These are phyloP conservation scores for Rhyacophila brunnea DNA, from an alignment of 1,140 invertebrate species.

Conservation along the genomic window DNA sequence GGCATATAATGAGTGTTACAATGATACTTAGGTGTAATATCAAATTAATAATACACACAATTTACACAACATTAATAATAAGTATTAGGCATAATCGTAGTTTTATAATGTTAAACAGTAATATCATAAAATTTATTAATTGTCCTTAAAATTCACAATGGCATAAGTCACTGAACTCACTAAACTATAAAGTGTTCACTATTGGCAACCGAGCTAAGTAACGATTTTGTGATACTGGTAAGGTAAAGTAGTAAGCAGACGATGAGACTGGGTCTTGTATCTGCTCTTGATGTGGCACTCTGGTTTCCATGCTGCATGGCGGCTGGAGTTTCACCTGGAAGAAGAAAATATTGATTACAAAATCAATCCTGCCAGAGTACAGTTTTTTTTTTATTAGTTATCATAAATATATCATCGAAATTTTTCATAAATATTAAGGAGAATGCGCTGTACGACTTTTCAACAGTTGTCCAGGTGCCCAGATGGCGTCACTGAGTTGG, in stretches of 20 bases:
- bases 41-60: no score
- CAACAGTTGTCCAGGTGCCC: not conserved
- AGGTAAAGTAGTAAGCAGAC: slow-evolving; percentile 31
- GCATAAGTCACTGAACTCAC: not conserved
- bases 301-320: slow-evolving; percentile 35
- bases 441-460: not conserved
- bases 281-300: slow-evolving; percentile 31
- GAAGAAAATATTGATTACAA: slow-evolving; percentile 1
- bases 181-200: slow-evolving; percentile 9
- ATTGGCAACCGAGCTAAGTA: slow-evolving; percentile 20
- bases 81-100: no score
- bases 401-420: not conserved
- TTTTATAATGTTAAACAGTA: no score
- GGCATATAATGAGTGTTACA: no score
- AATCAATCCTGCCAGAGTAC: not conserved
- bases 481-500: no score
- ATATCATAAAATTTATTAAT: no score
- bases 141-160: no score
- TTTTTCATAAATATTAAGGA: not conserved
- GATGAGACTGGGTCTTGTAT: slow-evolving; percentile 28
- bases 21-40: no score
- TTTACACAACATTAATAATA: no score
- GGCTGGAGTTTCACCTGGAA: slow-evolving; percentile 36
- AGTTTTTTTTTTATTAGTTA: not conserved
- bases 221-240: slow-evolving; percentile 27